phyloP scores from a whole-genome alignment of 2,888 invertebrate genomes.

The Anodontia alba region DNA sequence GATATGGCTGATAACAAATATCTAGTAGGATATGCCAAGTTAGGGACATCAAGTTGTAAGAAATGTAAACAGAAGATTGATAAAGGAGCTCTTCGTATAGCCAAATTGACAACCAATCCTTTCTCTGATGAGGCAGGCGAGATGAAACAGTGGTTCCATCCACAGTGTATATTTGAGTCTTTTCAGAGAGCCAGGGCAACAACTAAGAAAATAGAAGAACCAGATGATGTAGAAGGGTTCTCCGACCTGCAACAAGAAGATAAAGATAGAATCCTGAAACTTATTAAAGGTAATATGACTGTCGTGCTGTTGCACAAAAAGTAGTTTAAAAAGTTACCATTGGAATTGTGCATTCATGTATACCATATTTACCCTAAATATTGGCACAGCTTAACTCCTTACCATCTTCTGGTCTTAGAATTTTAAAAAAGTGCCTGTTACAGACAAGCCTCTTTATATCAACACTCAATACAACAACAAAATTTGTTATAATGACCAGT shows the following conservation, averaged over 20 bases:
- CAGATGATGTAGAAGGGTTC: conserved; percentile 93
- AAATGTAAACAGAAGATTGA: conserved; percentile 93
- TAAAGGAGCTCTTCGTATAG: conserved; percentile 90
- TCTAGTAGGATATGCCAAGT: conserved; percentile 92
- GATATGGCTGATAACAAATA: conserved; percentile 84
- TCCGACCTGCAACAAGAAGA: conserved; percentile 89
- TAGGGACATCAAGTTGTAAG: conserved; percentile 93
- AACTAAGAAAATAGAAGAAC: conserved; percentile 92
- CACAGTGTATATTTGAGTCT: conserved; percentile 92
- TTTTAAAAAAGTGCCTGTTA: background rate
- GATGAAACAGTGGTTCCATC: conserved; percentile 94
- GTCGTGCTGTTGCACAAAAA: background rate
- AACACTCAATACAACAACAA: too few relatives aligned
- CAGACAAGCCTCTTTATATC: too few relatives aligned
- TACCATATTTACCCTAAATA: too few relatives aligned
- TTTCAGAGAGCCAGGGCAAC: conserved; percentile 92
- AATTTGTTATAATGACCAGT: too few relatives aligned
- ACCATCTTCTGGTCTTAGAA: background rate
- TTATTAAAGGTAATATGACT: conserved; percentile 87
- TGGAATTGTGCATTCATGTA: background rate
- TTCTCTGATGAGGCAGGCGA: conserved; percentile 90
- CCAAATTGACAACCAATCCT: conserved; percentile 91
- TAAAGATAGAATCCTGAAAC: conserved; percentile 88
- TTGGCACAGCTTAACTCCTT: too few relatives aligned
- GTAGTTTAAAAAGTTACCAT: too few relatives aligned